phyloP scores from a whole-genome alignment of 2,113 vertebrate genomes.

The Stomatorhinus ivindoensis region DNA sequence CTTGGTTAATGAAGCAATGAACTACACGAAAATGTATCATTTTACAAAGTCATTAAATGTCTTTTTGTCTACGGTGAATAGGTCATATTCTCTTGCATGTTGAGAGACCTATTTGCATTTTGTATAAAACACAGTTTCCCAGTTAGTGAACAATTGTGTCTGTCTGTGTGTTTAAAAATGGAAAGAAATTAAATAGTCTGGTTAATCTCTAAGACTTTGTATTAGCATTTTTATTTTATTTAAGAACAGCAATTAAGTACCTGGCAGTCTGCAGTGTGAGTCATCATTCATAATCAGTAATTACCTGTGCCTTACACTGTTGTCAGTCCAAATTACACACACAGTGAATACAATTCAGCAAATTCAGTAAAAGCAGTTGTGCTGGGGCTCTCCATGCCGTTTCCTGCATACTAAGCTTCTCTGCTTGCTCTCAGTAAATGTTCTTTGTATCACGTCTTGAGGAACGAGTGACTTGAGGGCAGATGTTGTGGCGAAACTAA shows the following conservation, averaged over 20 bases:
- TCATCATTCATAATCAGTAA: constrained; percentile 1
- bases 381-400: not conserved
- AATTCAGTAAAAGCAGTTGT: not conserved
- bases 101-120: not conserved
- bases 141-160: not conserved
- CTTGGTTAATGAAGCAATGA: not conserved
- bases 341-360: not conserved
- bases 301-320: not conserved
- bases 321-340: not conserved
- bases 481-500: not conserved
- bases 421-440: not conserved
- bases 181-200: not conserved
- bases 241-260: not conserved
- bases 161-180: not conserved
- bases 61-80: not conserved
- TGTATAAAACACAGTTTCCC: not conserved
- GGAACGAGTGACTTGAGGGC: not conserved
- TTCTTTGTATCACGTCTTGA: not conserved
- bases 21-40: not conserved
- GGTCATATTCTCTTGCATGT: not conserved
- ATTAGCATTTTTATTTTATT: constrained; percentile 3
- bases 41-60: not conserved
- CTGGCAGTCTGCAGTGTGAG: not conserved
- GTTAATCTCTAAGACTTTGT: not conserved
- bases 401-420: not conserved